A percentile compares a stretch with the other conserved stretches of the same genome.
Conservation (phyloP, 2,113 vertebrate genomes). For the Saimiri boliviensis region DNA sequence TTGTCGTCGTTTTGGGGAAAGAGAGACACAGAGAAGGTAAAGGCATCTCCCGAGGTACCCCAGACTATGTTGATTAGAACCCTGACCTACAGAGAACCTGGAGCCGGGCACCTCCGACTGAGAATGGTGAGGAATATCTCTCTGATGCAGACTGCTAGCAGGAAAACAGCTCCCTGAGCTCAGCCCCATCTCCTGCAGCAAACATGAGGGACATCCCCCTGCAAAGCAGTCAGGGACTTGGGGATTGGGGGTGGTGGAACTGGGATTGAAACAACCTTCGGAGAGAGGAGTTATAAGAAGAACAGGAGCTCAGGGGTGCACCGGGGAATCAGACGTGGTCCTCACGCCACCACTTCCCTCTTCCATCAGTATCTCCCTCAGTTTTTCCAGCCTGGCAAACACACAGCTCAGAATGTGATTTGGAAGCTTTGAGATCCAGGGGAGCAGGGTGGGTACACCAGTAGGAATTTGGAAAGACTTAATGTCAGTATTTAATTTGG, state of each 20-base stretch:
- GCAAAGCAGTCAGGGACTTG: not conserved
- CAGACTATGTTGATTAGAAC: not conserved
- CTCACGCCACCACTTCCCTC: not conserved
- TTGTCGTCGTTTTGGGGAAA: not conserved
- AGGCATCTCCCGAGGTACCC: not conserved
- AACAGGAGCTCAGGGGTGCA: not conserved
- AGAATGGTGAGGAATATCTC: not conserved
- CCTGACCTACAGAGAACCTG: not conserved
- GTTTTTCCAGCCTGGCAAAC: constrained; percentile 67
- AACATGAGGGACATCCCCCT: not conserved
- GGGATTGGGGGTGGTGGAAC: not conserved
- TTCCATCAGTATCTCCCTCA: not conserved
- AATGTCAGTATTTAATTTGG: constrained; percentile 69
- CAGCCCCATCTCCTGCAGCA: no score
- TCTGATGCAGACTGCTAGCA: not conserved
- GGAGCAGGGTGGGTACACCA: not conserved
- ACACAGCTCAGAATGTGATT: constrained; percentile 53
- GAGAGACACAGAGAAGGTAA: not conserved
- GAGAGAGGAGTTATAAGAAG: not conserved
- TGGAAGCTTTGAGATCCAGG: not conserved
- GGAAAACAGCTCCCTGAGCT: not conserved
- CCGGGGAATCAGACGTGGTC: not conserved
- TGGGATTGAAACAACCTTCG: not conserved
- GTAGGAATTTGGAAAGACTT: constrained; percentile 70
- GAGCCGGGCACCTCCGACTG: not conserved